These are phyloP conservation scores for Ptiloglossa arizonensis DNA, from an alignment of 1,140 invertebrate genomes.

Conservation along the genomic window DNA sequence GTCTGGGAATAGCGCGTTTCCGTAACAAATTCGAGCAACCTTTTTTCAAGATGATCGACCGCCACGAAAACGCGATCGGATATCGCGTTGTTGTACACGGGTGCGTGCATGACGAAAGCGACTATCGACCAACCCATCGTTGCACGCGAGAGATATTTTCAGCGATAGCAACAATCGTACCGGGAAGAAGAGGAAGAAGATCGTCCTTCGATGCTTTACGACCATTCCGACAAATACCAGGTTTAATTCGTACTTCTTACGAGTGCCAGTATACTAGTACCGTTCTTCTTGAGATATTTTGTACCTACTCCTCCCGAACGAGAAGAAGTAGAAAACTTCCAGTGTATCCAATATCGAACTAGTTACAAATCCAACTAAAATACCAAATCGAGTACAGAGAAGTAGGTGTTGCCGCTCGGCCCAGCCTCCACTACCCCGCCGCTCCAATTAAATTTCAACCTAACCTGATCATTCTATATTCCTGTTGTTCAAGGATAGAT, in stretches of 20 bases:
- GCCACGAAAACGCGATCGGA: slow-evolving; percentile 4
- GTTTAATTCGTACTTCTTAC: not conserved
- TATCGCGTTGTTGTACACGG: not conserved
- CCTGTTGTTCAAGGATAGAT: too few species aligned
- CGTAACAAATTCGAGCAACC: not conserved
- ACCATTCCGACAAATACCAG: not conserved
- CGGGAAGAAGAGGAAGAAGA: not conserved
- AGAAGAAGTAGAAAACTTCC: too few species aligned
- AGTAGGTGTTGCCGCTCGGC: too few species aligned
- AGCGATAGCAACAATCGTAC: not conserved
- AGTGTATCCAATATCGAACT: too few species aligned
- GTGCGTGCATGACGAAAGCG: slow-evolving; percentile 17
- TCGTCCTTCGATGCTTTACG: not conserved
- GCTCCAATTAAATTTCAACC: too few species aligned
- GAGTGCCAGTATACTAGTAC: too few species aligned
- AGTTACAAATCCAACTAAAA: too few species aligned
- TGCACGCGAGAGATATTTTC: slow-evolving; percentile 52
- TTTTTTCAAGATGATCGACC: slow-evolving; percentile 5
- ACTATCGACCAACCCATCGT: slow-evolving; percentile 34
- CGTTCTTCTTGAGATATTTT: too few species aligned
- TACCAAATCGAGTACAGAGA: too few species aligned
- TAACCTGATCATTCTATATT: too few species aligned
- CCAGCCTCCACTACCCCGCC: too few species aligned
- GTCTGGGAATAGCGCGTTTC: not conserved
- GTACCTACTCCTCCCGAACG: too few species aligned